phyloP scores from a whole-genome alignment of 2,797 vertebrate genomes.

The Ctenochaetus hawaiiensis region DNA sequence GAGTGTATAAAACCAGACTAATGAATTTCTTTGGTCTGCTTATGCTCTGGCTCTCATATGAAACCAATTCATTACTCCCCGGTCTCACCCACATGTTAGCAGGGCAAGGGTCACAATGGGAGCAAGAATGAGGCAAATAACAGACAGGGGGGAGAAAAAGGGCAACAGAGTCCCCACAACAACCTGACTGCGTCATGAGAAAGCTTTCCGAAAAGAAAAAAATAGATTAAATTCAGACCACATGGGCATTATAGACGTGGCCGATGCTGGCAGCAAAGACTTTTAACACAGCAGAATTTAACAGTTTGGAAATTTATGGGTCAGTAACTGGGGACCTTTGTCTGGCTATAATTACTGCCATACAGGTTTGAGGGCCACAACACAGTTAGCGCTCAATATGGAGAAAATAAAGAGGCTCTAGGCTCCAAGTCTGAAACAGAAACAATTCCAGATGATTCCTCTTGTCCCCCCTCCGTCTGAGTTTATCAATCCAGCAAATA shows the following conservation, averaged over 20 bases:
- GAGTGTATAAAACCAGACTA: slow-evolving; percentile 56
- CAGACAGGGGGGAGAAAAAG: background rate
- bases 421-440: slow-evolving; percentile 47
- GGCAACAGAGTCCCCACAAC: slow-evolving; percentile 48
- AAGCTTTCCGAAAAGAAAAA: slow-evolving; percentile 39
- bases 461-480: slow-evolving; percentile 33
- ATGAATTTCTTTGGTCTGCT: slow-evolving; percentile 59
- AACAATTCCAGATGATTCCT: slow-evolving; percentile 73
- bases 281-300: slow-evolving; percentile 79
- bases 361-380: slow-evolving; percentile 68
- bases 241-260: slow-evolving; percentile 70
- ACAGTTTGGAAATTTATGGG: slow-evolving; percentile 78
- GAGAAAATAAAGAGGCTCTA: slow-evolving; percentile 66
- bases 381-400: slow-evolving; percentile 65
- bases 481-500: slow-evolving; percentile 71
- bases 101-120: slow-evolving; percentile 47
- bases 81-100: slow-evolving; percentile 50
- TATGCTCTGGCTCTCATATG: slow-evolving; percentile 51
- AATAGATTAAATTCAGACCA: slow-evolving; percentile 74
- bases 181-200: slow-evolving; percentile 69
- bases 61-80: slow-evolving; percentile 61
- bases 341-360: slow-evolving; percentile 77
- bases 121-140: slow-evolving; percentile 42
- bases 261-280: slow-evolving; percentile 61
- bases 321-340: slow-evolving; percentile 77